Evolutionary conservation across 23 tunicate genomes (phyloP).

Genomic region (Pegea sp.): DNA sequence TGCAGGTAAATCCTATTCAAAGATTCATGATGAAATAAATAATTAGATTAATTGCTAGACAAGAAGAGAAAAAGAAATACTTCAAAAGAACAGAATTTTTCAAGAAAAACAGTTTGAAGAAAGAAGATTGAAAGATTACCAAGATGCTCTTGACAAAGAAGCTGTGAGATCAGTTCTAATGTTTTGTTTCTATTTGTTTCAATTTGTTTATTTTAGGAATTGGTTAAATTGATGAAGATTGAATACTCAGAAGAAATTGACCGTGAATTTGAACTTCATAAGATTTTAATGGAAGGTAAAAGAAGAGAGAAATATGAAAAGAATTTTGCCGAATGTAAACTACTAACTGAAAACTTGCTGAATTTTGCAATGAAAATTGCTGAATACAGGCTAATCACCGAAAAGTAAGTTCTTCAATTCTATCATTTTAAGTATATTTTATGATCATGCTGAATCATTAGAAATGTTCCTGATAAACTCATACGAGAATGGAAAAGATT

Average conservation of each 20-base stretch:
- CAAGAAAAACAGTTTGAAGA: constrained; percentile 59
- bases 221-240: constrained; percentile 16
- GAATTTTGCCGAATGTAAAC: constrained; percentile 31
- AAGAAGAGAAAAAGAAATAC: constrained; percentile 53
- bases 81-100: constrained; percentile 59
- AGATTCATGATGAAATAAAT: not conserved
- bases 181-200: not conserved
- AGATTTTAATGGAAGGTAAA: constrained; percentile 27
- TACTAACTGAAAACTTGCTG: constrained; percentile 10
- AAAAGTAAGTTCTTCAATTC: constrained; percentile 11
- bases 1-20: constrained; percentile 23
- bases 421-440: not conserved
- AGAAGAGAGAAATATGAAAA: constrained; percentile 18
- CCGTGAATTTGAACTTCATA: constrained; percentile 38
- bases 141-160: constrained; percentile 66
- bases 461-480: constrained; percentile 81
- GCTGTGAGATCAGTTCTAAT: constrained; percentile 16
- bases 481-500: constrained; percentile 70
- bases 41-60: constrained; percentile 7
- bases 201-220: constrained; percentile 10
- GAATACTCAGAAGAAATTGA: constrained; percentile 50
- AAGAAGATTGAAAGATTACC: constrained; percentile 67
- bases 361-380: constrained; percentile 68
- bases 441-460: not conserved
- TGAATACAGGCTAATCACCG: constrained; percentile 76